Percentiles rank a stretch among this genome's conserved stretches.
These are phyloP conservation scores for Calameuta filiformis DNA, from an alignment of 2,888 invertebrate species.

Conservation along the genomic window DNA sequence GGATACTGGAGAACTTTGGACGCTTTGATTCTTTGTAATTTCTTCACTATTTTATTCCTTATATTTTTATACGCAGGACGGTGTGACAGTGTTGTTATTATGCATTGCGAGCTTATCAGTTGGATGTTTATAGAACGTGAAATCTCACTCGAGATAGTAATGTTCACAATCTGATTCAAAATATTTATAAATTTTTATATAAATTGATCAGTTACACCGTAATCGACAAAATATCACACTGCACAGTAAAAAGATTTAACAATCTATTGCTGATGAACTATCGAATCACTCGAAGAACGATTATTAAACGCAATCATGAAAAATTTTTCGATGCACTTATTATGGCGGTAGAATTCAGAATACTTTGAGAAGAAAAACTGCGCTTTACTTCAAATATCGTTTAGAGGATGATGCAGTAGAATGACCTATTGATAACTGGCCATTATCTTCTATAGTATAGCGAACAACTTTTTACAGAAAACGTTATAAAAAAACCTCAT, in stretches of 20 bases:
- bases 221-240: background rate
- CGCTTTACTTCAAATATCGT: background rate
- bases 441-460: background rate
- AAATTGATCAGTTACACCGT: background rate
- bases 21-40: background rate
- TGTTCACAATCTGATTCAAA: background rate
- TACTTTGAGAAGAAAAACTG: background rate
- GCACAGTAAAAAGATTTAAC: background rate
- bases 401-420: background rate
- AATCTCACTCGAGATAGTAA: no score
- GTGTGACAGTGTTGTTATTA: background rate
- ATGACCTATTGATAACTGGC: background rate
- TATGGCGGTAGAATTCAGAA: background rate
- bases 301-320: background rate
- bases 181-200: background rate
- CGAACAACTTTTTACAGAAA: conserved; percentile 3
- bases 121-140: background rate
- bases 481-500: conserved; percentile 31
- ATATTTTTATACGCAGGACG: background rate
- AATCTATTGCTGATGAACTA: background rate
- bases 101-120: background rate
- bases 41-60: background rate
- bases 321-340: background rate
- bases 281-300: background rate
- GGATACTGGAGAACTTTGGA: background rate